phyloP scores from a whole-genome alignment of 2,888 invertebrate genomes.

The Mythimna vitellina region DNA sequence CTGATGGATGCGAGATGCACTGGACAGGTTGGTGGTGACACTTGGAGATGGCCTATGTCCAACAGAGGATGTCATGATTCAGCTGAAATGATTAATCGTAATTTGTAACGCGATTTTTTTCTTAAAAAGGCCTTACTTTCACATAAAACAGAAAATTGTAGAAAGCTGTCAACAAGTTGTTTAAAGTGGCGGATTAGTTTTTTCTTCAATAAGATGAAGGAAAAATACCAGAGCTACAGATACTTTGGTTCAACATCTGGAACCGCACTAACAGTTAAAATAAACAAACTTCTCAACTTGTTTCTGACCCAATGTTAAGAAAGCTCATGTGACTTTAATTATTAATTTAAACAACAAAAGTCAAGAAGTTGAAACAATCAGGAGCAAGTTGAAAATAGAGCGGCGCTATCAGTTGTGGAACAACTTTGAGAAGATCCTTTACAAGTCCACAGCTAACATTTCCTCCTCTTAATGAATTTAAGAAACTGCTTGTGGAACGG shows the following conservation, averaged over 20 bases:
- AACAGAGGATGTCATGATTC: too few relatives aligned
- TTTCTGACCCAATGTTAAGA: slow-evolving; percentile 44
- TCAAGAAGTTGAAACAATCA: slow-evolving; percentile 61
- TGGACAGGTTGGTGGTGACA: too few relatives aligned
- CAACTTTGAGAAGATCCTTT: slow-evolving; percentile 70
- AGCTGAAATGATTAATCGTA: too few relatives aligned
- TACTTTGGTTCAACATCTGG: slow-evolving; percentile 10
- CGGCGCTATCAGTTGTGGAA: slow-evolving; percentile 71
- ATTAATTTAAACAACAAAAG: slow-evolving; percentile 66
- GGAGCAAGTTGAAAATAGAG: slow-evolving; percentile 63
- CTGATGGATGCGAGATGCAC: too few relatives aligned
- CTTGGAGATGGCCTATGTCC: too few relatives aligned
- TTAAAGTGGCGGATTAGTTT: slow-evolving; percentile 28
- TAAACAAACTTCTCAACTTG: slow-evolving; percentile 30
- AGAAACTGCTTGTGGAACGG: slow-evolving; percentile 65
- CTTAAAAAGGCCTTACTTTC: background rate
- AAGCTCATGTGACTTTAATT: slow-evolving; percentile 60
- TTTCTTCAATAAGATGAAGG: slow-evolving; percentile 50
- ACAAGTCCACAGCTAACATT: slow-evolving; percentile 68
- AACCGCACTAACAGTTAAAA: slow-evolving; percentile 15
- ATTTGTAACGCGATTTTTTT: too few relatives aligned
- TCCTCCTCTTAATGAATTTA: slow-evolving; percentile 75
- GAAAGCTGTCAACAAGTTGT: slow-evolving; percentile 8
- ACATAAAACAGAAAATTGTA: slow-evolving; percentile 16
- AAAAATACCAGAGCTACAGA: slow-evolving; percentile 1